Conservation (phyloP, 2,113 vertebrate genomes). For the Macquaria australasica region DNA sequence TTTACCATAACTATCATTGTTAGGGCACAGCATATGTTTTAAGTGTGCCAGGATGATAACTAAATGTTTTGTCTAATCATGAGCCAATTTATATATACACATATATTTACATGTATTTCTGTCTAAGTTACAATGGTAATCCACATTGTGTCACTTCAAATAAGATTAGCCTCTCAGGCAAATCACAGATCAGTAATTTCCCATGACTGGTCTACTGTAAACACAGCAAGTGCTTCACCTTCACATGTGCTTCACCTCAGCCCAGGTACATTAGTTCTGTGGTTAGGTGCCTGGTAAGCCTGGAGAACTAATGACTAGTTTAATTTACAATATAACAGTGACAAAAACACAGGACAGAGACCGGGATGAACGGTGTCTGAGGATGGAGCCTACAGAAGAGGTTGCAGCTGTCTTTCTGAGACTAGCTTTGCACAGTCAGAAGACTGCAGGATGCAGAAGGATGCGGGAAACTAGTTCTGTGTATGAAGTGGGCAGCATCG, state of each 20-base stretch:
- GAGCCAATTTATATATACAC: neutral
- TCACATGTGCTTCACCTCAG: too few relatives aligned
- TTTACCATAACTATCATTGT: neutral
- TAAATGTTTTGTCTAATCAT: neutral
- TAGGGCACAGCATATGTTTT: neutral
- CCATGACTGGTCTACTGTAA: neutral
- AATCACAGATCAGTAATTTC: neutral
- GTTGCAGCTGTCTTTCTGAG: neutral
- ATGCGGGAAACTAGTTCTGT: constrained; percentile 11
- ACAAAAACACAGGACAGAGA: neutral
- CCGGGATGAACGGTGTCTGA: neutral
- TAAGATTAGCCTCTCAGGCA: neutral
- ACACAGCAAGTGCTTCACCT: neutral
- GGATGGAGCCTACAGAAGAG: constrained; percentile 10
- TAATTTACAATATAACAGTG: neutral
- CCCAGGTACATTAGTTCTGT: too few relatives aligned
- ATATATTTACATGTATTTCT: neutral
- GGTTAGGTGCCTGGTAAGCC: too few relatives aligned
- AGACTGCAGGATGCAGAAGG: neutral
- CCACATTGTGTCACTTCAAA: neutral
- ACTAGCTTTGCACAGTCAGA: neutral
- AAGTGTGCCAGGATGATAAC: neutral
- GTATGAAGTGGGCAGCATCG: constrained; percentile 13
- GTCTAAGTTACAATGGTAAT: neutral
- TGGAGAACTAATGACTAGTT: fast-evolving